Percentiles rank a stretch among this genome's conserved stretches.
phyloP scores from a whole-genome alignment of 2,888 invertebrate species.

The Scaptodrosophila latifasciaeformis region DNA sequence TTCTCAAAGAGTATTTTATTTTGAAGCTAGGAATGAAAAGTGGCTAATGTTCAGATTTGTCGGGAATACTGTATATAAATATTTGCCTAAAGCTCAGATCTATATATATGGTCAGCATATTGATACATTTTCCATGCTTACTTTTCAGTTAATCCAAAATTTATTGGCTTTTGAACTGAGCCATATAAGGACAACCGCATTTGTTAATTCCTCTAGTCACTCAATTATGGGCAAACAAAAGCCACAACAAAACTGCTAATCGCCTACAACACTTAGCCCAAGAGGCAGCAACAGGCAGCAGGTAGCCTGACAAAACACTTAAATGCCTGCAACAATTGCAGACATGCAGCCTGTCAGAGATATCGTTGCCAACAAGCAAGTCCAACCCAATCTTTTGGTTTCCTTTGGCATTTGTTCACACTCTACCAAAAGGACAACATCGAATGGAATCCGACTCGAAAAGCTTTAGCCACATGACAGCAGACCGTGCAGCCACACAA shows the following conservation, averaged over 20 bases:
- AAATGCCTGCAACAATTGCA: conserved; percentile 36
- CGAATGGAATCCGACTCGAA: conserved; percentile 15
- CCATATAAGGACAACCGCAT: conserved; percentile 24
- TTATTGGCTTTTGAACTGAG: no score
- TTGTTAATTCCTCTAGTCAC: conserved; percentile 50
- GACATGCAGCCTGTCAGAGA: no score
- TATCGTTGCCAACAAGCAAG: no score
- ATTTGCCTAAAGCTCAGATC: no score
- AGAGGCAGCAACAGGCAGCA: conserved; percentile 11
- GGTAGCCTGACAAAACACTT: background rate
- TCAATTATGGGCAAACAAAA: conserved; percentile 54
- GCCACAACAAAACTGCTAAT: conserved; percentile 51
- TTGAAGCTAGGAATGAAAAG: no score
- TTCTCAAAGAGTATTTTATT: no score
- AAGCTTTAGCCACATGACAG: conserved; percentile 34
- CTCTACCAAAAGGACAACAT: conserved; percentile 22
- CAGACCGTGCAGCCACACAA: background rate
- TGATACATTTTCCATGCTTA: no score
- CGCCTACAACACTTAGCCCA: conserved; percentile 50
- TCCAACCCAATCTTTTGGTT: background rate
- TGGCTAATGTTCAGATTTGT: no score
- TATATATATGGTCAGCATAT: no score
- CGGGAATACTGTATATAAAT: no score
- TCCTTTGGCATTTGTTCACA: conserved; percentile 33
- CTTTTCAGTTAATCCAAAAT: conserved; percentile 26